Conservation (phyloP, 2,888 invertebrate genomes). For the Drosophila prostipennis region DNA sequence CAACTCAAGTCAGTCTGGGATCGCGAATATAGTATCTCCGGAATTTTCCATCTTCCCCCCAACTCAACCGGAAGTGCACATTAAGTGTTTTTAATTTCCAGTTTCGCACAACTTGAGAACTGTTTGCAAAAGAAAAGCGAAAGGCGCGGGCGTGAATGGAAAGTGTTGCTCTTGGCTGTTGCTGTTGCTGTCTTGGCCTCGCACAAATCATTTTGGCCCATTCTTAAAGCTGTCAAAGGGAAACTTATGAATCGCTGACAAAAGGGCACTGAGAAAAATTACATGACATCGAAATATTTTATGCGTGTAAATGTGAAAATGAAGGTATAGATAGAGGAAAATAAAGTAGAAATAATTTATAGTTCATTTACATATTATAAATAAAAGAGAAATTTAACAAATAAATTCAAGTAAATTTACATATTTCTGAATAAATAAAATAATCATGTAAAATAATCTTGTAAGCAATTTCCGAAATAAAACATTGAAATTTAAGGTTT, state of each 20-base stretch:
- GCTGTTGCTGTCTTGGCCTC: conserved; percentile 30
- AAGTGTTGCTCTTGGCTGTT: conserved; percentile 32
- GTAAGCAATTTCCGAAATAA: too few relatives aligned
- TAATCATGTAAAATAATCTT: too few relatives aligned
- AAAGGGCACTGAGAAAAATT: background rate
- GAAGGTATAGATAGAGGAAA: background rate
- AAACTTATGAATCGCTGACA: conserved; percentile 3
- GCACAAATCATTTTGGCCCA: conserved; percentile 38
- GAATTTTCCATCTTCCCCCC: conserved; percentile 33
- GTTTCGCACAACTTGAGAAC: conserved; percentile 59
- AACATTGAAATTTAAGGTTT: too few relatives aligned
- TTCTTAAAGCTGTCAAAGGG: conserved; percentile 25
- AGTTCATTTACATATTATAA: background rate
- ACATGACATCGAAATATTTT: background rate
- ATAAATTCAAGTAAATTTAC: too few relatives aligned
- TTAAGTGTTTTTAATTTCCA: conserved; percentile 75
- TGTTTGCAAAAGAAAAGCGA: conserved; percentile 50
- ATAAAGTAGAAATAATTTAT: background rate
- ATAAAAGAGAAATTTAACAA: too few relatives aligned
- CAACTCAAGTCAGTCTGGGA: conserved; percentile 10
- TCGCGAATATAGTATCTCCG: conserved; percentile 13
- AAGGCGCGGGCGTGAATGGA: conserved; percentile 38
- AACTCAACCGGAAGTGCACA: conserved; percentile 65
- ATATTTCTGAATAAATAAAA: too few relatives aligned
- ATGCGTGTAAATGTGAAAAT: background rate